Conservation (phyloP, 2,888 invertebrate genomes). For the Oligia strigilis region DNA sequence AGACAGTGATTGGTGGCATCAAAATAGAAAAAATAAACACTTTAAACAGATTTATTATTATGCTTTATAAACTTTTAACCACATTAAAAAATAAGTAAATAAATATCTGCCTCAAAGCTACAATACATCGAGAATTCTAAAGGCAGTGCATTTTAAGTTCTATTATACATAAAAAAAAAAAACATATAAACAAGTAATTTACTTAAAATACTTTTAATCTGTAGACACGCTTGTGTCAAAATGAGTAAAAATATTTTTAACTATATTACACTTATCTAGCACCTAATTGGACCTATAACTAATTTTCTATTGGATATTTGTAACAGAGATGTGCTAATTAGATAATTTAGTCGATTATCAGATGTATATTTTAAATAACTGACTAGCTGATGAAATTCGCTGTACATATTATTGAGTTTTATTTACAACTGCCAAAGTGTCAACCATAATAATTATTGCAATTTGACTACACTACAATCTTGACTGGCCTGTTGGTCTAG, state of each 20-base stretch:
- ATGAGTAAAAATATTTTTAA: constrained; percentile 60
- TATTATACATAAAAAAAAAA: constrained; percentile 63
- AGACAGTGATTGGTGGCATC: background rate
- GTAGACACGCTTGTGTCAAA: constrained; percentile 53
- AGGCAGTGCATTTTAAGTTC: constrained; percentile 75
- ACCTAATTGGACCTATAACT: constrained; percentile 74
- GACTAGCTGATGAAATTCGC: constrained; percentile 5
- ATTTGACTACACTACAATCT: no score
- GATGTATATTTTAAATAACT: background rate
- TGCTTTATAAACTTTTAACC: constrained; percentile 76
- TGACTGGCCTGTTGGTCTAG: no score
- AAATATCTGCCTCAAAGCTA: constrained; percentile 74
- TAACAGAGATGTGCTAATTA: constrained; percentile 52
- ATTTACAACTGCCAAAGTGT: background rate
- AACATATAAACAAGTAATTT: constrained; percentile 56
- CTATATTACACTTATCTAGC: constrained; percentile 74
- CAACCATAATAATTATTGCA: background rate
- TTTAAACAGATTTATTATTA: constrained; percentile 72
- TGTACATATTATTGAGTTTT: background rate
- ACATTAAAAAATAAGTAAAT: constrained; percentile 74
- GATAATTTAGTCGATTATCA: constrained; percentile 25
- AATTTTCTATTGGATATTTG: constrained; percentile 66
- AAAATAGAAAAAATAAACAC: constrained; percentile 42
- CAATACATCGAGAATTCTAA: constrained; percentile 65
- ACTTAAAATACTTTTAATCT: constrained; percentile 55